Base-by-base conservation (phyloP, 2,888 invertebrate species). In the Trypoxylon attenuatum region DNA sequence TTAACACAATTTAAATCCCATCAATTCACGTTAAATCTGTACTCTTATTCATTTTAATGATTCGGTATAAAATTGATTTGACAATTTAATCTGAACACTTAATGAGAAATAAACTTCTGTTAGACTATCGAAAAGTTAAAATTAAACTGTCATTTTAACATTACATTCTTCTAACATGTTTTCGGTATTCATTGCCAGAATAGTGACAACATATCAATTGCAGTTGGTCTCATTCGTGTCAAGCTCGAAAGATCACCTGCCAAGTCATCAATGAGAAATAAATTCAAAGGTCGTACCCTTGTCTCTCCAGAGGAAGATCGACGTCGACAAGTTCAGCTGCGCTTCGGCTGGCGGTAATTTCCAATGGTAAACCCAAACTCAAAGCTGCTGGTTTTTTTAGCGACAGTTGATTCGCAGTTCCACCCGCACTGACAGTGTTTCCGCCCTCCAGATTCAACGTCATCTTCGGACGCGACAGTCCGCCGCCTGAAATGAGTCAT, bases 301-400 rank as follows among this genome's bases (percentile, higher is more conserved):
- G 96, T 86, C 95, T 91, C 86, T 96, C 95, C 73, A 96, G 89
- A 71, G 96, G 94, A 77, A 96, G 90, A 71, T 92, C 90, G 4
- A 93, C 91, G 84, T 96, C 96, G 73, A 96, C 92, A 68, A 93
- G 89, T 84, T 94, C 94, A 66, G 92, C 91, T 50, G 92, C 91
- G 58, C 91, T 91, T 38, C 88, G 81, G 59, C 89, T 82, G 43
- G 88, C 87, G 25, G 85, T 86, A 66, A 89, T 87, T 73, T 89
- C 89, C 61, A 90, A 81, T 27, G 87, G 87, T 49, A 88, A 76
- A 47, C 88, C 88, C 27, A 88, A 83, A 66, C 86, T 88, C 43
- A 88, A 78, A 27, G 86, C 87, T 23, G 87, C 87, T 19, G 89
- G 87, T 78, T 88, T 88, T 71, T 88, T 84, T 8, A 74, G 55